Conservation (phyloP, 1,140 invertebrate species). For the Hycleus cichorii region DNA sequence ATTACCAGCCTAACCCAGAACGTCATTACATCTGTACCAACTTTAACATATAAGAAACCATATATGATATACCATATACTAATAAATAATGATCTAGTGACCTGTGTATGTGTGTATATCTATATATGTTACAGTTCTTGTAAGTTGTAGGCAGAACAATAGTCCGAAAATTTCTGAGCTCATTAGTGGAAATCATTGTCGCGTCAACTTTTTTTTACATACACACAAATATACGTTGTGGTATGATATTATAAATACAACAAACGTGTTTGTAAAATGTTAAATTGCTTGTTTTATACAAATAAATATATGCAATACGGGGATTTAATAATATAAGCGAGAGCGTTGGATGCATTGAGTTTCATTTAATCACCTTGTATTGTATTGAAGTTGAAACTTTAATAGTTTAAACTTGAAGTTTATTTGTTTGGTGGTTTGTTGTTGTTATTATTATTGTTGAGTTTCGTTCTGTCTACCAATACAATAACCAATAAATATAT, state of each 20-base stretch:
- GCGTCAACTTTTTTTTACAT: no score
- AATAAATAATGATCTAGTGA: not conserved
- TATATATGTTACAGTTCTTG: not conserved
- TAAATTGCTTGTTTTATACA: no score
- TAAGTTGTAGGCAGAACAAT: conserved; percentile 7
- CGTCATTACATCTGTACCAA: conserved; percentile 19
- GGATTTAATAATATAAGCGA: no score
- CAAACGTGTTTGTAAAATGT: no score
- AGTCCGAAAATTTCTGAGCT: conserved; percentile 8
- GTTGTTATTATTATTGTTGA: not conserved
- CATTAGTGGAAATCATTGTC: conserved; percentile 6
- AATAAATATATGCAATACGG: no score
- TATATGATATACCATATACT: conserved; percentile 2
- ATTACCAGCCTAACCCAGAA: conserved; percentile 25
- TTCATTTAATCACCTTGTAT: conserved; percentile 4
- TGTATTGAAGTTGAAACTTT: no score
- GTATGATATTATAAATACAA: no score
- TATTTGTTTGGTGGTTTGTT: conserved; percentile 3
- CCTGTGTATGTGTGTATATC: not conserved
- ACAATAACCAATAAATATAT: conserved; percentile 9
- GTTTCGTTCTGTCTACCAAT: not conserved
- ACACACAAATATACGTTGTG: no score
- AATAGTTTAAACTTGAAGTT: not conserved
- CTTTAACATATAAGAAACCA: conserved; percentile 12
- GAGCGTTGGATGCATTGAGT: conserved; percentile 2